Base-by-base conservation (phyloP, 2,888 invertebrate species). In the Adelognathus sp. region DNA sequence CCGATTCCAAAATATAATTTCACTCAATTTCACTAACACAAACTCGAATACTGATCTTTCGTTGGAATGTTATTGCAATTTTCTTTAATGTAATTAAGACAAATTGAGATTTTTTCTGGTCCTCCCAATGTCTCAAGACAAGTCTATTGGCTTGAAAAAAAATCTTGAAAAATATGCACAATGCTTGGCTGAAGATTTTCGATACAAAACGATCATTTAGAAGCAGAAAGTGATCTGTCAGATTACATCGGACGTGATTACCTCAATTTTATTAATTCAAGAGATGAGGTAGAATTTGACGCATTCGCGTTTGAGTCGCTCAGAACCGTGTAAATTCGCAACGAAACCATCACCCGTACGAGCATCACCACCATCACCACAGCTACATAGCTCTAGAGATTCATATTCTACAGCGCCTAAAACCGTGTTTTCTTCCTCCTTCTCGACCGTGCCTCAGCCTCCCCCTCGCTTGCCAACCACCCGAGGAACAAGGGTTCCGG, bases 401-500 rank as follows among this genome's bases (percentile, higher is more conserved):
- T 69, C 64, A n/a, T 70, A 21, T 11, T 36, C 73, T 74, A 74
- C 70, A 74, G 64, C 70, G 73, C 60, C 74, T 70, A 79, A 71
- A 54, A 7, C 21, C 21, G 36, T 9, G 7, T n/a, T 9, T 36
- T 21, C 3, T 18, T 11, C 11, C 50, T 64, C 29, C 29, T 36
- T 33, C 50, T 27, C 18, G 16, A n/a, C 27, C 18, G 18, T 64
- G 16, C 14, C 50, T 24, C 50, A 29, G 58, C 41, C 18, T 56
- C 63, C 54, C 50, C 21, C 21, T 27, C n/a, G n/a, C n/a, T n/a
- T n/a, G n/a, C 11, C 29, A 14, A n/a, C 27, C 7, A 33, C 29
- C 63, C 11, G 21, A 73, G 67, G 66, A 79, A 76, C 72, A 76
- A 76, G 75, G 75, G 71, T 72, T 60, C 63, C 76, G 63, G 52